Conservation (phyloP, 2,888 invertebrate genomes). For the Cephus rjabovi region DNA sequence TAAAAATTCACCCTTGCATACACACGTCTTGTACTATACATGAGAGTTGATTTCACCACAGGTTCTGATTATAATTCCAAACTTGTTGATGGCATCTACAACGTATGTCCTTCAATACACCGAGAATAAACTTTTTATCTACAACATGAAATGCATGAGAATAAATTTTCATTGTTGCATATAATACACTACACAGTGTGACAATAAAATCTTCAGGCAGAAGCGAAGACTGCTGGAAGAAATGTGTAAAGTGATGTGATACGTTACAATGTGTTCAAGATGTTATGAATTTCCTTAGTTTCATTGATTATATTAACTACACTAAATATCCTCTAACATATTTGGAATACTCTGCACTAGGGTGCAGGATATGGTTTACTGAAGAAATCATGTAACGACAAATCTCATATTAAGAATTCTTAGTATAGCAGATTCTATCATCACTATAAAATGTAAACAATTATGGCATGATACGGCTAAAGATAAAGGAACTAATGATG, state of each 20-base stretch:
- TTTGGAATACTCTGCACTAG: background rate
- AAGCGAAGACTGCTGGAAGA: background rate
- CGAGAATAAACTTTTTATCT: background rate
- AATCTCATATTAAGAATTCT: background rate
- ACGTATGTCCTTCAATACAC: background rate
- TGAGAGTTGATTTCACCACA: background rate
- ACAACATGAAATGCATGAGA: background rate
- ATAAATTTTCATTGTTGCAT: background rate
- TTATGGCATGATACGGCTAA: background rate
- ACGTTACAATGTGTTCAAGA: background rate
- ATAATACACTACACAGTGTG: background rate
- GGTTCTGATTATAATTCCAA: background rate
- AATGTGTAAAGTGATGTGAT: background rate
- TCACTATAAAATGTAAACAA: background rate
- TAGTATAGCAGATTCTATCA: background rate
- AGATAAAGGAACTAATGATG: background rate
- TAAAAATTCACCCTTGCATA: background rate
- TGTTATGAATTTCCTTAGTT: background rate
- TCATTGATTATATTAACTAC: background rate
- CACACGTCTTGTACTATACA: background rate
- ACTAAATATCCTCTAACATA: background rate
- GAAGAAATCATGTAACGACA: background rate
- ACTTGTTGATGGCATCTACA: background rate
- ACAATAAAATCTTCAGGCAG: background rate
- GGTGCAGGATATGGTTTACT: background rate